Percentiles rank a stretch among this genome's conserved stretches.
phyloP scores from a whole-genome alignment of 2,797 vertebrate species.

The Dendrocincla tyrannina region DNA sequence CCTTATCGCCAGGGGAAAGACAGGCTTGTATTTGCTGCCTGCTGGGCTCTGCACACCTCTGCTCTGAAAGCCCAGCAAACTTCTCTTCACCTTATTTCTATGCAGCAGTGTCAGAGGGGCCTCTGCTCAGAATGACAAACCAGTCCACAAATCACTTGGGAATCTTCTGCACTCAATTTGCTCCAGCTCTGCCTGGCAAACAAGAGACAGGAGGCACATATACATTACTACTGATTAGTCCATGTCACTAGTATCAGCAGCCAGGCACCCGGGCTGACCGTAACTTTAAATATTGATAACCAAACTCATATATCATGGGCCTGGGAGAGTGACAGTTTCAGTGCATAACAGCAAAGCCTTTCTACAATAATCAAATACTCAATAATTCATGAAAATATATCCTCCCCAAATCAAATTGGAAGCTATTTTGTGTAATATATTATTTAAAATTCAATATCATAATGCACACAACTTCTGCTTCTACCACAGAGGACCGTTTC shows the following conservation, averaged over 20 bases:
- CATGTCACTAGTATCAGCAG: conserved; percentile 50
- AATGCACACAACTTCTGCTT: conserved; percentile 76
- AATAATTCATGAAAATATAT: conserved; percentile 84
- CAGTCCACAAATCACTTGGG: conserved; percentile 28
- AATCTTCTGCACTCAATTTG: conserved; percentile 34
- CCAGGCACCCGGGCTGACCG: conserved; percentile 45
- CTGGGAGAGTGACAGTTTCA: conserved; percentile 74
- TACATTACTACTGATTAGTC: conserved; percentile 66
- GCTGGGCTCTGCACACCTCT: neutral
- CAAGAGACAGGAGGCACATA: conserved; percentile 31
- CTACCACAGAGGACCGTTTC: conserved; percentile 70
- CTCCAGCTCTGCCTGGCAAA: conserved; percentile 14
- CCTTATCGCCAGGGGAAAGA: neutral
- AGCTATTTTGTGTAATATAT: conserved; percentile 82
- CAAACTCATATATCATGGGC: conserved; percentile 73
- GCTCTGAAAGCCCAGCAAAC: neutral
- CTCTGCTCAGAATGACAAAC: conserved; percentile 56
- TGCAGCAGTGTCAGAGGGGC: neutral
- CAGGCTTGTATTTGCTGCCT: neutral
- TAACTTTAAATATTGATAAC: conserved; percentile 83
- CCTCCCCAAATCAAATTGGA: conserved; percentile 79
- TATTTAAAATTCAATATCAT: conserved; percentile 85
- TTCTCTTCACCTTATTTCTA: conserved; percentile 22
- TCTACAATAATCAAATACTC: conserved; percentile 80
- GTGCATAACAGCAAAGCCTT: conserved; percentile 74